phyloP scores from a whole-genome alignment of 2,113 vertebrate genomes.

The Noctilio leporinus region DNA sequence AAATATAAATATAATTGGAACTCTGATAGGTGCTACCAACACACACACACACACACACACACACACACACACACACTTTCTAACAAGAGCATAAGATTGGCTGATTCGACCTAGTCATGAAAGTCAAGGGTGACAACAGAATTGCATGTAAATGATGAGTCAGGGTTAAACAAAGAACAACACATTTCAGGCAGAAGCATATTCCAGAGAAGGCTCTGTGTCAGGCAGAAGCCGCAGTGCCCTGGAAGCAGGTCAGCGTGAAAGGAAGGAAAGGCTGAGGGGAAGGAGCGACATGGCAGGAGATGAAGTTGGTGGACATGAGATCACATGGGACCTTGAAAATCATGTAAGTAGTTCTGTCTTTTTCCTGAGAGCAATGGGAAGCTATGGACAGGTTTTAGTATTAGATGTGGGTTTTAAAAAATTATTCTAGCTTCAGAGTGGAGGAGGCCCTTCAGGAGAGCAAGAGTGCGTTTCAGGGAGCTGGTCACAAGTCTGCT shows the following conservation, averaged over 20 bases:
- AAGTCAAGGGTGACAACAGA: background rate
- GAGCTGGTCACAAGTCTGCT: background rate
- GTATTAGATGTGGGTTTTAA: background rate
- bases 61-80: background rate
- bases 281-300: rapidly evolving
- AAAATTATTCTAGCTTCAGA: background rate
- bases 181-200: background rate
- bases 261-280: background rate
- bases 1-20: background rate
- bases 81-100: background rate
- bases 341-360: background rate
- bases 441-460: background rate
- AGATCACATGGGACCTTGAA: background rate
- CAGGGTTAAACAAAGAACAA: background rate
- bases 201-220: background rate
- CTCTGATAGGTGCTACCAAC: background rate
- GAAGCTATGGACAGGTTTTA: background rate
- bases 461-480: background rate
- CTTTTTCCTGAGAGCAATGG: background rate
- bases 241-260: background rate
- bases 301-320: background rate
- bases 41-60: background rate
- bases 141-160: background rate
- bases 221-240: background rate
- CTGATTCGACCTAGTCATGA: background rate